Evolutionary conservation across 2,113 vertebrate species (phyloP), one percentile per base, ranked within the genome.

Genomic region (Phaethon lepturus): DNA sequence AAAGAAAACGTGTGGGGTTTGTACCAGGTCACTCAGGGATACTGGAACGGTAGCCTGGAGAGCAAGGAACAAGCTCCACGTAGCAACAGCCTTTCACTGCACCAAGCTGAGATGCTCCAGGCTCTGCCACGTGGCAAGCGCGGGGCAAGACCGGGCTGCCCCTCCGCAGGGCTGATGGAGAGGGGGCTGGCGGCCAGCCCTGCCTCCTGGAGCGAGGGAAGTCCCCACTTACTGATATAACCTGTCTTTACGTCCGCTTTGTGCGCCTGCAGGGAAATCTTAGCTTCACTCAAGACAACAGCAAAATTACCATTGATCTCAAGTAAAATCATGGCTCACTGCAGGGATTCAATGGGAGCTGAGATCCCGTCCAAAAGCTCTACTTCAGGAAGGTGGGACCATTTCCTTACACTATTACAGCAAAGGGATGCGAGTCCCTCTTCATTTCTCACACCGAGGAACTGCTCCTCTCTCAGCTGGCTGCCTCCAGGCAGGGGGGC

Each of bases 61-160:
- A 23, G 23, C 13, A 74, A 58, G n/a, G 63, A 62, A 53, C 8
- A 73, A 66, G 11, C 22, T 80, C 8, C 33, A 13, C 0, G 0
- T 10, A 18, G 35, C 23, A 79, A 50, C 25, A 86, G 62, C 20
- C 42, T 55, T 62, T 20, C 45, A 38, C 28, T 24, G 29, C 50
- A 58, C 28, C 45, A 16, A 29, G 12, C 53, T 1, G 2, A 50
- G 79, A 18, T 29, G 11, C 6, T 60, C 16, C 28, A 47, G 44
- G 29, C 28, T 58, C n/a, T 77, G 56, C 28, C 40, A 17, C 0
- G 2, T 0, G 1, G 31, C 47, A 74, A 19, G 17, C 0, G 5
- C 63, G 40, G 38, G 26, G 62, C 47, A 72, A 38, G 38, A 59
- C 7, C 2, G 1, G 2, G 7, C n/a, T 86, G 58, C 7, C 19